Conservation (phyloP, 2,113 vertebrate species). For the Agelaius tricolor region DNA sequence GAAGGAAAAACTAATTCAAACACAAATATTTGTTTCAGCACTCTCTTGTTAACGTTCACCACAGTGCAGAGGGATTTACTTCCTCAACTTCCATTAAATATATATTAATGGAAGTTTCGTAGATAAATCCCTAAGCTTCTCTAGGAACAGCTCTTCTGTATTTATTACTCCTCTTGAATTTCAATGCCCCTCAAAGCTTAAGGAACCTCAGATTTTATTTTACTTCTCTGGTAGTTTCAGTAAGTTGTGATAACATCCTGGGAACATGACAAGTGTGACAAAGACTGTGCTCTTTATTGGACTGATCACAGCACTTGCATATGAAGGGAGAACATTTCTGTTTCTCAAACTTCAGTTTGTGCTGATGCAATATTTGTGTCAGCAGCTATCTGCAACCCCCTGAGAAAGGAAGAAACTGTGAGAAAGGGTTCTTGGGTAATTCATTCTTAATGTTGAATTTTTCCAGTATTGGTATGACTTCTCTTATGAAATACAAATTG, state of each 20-base stretch:
- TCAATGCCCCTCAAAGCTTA: slow-evolving; percentile 19
- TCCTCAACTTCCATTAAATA: slow-evolving; percentile 24
- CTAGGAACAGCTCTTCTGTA: slow-evolving; percentile 6
- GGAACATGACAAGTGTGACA: not conserved
- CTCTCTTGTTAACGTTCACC: not conserved
- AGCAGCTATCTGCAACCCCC: not conserved
- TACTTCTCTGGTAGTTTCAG: not conserved
- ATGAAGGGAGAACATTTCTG: not conserved
- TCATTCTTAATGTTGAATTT: not conserved
- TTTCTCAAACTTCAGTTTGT: not conserved
- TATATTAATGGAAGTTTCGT: not conserved
- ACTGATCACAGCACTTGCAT: not conserved
- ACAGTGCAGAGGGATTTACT: not conserved
- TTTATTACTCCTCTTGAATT: slow-evolving; percentile 49
- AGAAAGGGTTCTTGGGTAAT: not conserved
- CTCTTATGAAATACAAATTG: not conserved
- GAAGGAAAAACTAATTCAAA: not conserved
- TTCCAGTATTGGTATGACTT: not conserved
- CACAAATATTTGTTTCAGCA: slow-evolving; percentile 33
- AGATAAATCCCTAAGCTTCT: slow-evolving; percentile 26
- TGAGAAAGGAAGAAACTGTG: not conserved
- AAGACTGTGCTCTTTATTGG: not conserved
- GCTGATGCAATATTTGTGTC: not conserved
- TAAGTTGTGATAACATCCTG: not conserved
- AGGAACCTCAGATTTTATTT: slow-evolving; percentile 12